These are phyloP conservation scores for Drosophila neoperkinsi DNA, from an alignment of 2,888 invertebrate species.

Conservation along the genomic window DNA sequence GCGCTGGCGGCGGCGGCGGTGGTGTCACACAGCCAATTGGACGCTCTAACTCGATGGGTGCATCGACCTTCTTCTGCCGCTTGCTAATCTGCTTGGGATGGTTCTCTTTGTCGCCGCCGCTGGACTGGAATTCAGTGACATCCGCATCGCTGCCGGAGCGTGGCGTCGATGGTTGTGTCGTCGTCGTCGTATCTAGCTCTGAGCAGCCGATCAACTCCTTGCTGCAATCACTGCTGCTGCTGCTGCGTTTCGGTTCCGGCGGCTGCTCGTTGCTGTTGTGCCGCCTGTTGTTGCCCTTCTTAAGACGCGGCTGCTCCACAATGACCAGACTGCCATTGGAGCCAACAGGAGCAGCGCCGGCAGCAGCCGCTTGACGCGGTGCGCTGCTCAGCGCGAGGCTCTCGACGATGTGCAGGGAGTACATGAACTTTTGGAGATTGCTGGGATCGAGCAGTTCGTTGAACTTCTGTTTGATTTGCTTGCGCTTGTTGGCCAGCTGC, in stretches of 20 bases:
- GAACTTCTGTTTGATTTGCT: constrained; percentile 85
- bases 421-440: constrained; percentile 97
- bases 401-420: constrained; percentile 96
- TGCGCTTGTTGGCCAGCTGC: constrained; percentile 81
- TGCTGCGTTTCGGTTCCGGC: constrained; percentile 59
- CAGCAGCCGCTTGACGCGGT: constrained; percentile 46
- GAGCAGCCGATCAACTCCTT: constrained; percentile 47
- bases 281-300: constrained; percentile 63
- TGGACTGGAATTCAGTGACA: constrained; percentile 31
- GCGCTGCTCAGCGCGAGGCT: constrained; percentile 86
- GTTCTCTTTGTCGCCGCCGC: constrained; percentile 79
- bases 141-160: constrained; percentile 51
- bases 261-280: constrained; percentile 73
- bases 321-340: constrained; percentile 65
- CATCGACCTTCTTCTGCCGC: constrained; percentile 70
- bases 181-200: constrained; percentile 50
- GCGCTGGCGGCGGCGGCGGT: constrained; percentile 38
- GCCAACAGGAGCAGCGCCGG: constrained; percentile 29
- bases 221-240: constrained; percentile 51
- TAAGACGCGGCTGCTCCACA: constrained; percentile 64
- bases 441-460: constrained; percentile 93
- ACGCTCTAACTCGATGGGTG: constrained; percentile 47
- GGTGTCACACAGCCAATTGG: constrained; percentile 56
- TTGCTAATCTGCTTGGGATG: constrained; percentile 73
- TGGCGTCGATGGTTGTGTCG: constrained; percentile 43